Evolutionary conservation across 2,797 vertebrate genomes (phyloP).

Genomic region (Sparidentex hasta): DNA sequence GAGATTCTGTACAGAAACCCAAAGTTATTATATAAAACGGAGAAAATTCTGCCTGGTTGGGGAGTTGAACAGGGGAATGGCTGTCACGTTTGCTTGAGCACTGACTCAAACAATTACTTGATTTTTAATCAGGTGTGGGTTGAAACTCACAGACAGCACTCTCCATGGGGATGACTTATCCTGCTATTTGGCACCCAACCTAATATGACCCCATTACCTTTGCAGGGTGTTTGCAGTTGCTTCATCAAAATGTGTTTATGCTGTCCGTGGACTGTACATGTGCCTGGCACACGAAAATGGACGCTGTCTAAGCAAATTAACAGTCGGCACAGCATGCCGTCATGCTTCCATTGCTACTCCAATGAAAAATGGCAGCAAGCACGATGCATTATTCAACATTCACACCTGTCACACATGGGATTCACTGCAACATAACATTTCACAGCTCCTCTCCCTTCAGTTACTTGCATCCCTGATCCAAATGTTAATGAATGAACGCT

Average conservation of each 20-base stretch:
- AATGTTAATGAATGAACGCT: conserved; percentile 62
- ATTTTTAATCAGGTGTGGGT: background rate
- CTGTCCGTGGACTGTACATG: background rate
- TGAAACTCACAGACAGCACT: background rate
- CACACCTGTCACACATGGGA: conserved; percentile 57
- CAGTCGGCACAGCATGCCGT: conserved; percentile 11
- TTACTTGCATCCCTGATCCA: conserved; percentile 46
- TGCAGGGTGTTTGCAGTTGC: conserved; percentile 12
- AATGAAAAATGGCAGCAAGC: conserved; percentile 48
- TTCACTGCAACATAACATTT: conserved; percentile 60
- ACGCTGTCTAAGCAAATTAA: conserved; percentile 11
- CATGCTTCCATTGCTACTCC: conserved; percentile 33
- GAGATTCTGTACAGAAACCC: too few species aligned
- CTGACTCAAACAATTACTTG: background rate
- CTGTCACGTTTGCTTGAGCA: background rate
- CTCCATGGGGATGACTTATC: background rate
- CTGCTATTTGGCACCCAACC: background rate
- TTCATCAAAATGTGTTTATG: background rate
- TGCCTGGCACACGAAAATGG: background rate
- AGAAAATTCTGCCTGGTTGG: background rate
- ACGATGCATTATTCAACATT: conserved; percentile 61
- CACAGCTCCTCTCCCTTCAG: conserved; percentile 55
- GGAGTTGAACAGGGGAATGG: background rate
- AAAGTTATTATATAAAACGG: background rate
- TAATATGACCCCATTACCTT: background rate